Evolutionary conservation across 1,140 invertebrate genomes (phyloP), one percentile per base, ranked within the genome.

Genomic region (Drosophila mayri): DNA sequence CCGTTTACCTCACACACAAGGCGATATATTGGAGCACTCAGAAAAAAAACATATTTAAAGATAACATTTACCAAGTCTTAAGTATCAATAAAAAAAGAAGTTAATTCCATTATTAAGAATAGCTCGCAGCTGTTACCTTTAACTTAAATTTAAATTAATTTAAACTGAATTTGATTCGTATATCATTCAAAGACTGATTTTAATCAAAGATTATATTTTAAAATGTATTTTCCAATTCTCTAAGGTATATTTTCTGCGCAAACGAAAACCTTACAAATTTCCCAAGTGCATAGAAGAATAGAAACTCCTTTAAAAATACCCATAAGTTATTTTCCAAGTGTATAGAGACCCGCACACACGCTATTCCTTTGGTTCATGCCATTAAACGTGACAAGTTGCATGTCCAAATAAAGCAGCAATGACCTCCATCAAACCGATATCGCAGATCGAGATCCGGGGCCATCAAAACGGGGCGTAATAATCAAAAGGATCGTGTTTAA

Each of bases 331-430:
- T 67, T 30, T 52, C 14, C 62, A 30, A 67, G 62, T 74, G 67
- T 46, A 67, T 11, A 16, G 47, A 6, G 46, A 66, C 28, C 16
- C 74, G 28, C 43, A 65, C 67, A 59, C 65, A 82, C 55, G 60
- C 68, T 68, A 65, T 44, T 55, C 49, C 25, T 41, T 67, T 41
- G 66, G 65, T 74, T 66, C 76, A 88, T 88, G 79, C 68, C 83
- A 87, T 87, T 87, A 88, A 88, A 87, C 73, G 86, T 90, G 85
- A 90, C 85, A 90, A 90, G 86, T 90, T 90, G 85, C 81, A 79
- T 90, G 85, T 90, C 85, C 81, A 81, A 81, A 90, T 90, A 90
- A 79, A 90, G 85, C 62, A 72, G 63, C 65, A 57, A 63, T 66
- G 60, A 83, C 71, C 59, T 65, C 76, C 57, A 81, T 80, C 67